Percentiles rank a stretch among this genome's conserved stretches.
These are phyloP conservation scores for Uromys caudimaculatus DNA, from an alignment of 2,797 vertebrate species.

Conservation along the genomic window DNA sequence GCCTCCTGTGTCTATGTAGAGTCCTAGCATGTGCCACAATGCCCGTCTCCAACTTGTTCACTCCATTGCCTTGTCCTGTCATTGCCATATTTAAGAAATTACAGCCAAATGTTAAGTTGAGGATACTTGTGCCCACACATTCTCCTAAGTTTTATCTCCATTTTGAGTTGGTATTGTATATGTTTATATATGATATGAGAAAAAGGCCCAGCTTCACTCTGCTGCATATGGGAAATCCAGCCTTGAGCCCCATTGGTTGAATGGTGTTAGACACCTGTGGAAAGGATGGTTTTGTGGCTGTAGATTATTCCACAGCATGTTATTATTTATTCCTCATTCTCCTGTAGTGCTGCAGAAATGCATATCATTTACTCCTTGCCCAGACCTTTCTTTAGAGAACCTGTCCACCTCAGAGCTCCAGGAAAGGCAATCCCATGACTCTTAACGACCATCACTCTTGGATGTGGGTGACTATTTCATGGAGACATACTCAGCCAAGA, in stretches of 20 bases:
- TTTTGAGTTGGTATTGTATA: not conserved
- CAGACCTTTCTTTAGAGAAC: constrained; percentile 12
- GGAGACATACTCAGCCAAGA: too few relatives aligned
- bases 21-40: not conserved
- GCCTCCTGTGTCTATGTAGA: not conserved
- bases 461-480: not conserved
- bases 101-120: not conserved
- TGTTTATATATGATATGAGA: not conserved
- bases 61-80: not conserved
- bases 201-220: not conserved
- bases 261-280: not conserved
- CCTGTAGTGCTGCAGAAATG: not conserved
- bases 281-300: constrained; percentile 1
- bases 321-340: not conserved
- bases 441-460: not conserved
- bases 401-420: not conserved
- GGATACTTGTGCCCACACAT: not conserved
- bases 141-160: not conserved
- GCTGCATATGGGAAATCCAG: not conserved
- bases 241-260: not conserved
- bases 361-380: not conserved
- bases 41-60: not conserved
- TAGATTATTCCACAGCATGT: not conserved
- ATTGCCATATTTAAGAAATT: not conserved
- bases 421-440: not conserved